These are phyloP conservation scores for Pogona vitticeps DNA, from an alignment of 2,113 vertebrate genomes.

Conservation along the genomic window DNA sequence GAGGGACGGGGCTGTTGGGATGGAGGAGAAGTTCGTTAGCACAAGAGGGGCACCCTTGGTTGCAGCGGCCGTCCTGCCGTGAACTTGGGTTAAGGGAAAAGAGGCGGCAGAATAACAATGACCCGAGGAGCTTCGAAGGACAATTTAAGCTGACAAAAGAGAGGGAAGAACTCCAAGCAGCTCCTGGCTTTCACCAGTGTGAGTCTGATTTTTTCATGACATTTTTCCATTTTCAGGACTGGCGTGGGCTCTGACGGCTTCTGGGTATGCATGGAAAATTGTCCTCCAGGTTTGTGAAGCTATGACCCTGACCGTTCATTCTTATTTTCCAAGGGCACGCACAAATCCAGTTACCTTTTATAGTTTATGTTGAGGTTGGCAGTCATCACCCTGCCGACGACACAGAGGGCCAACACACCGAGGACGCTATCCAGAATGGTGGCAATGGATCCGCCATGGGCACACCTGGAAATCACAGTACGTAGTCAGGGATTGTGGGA, in stretches of 20 bases:
- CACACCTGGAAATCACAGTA: conserved; percentile 59
- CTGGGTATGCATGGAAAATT: no score
- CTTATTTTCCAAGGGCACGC: no score
- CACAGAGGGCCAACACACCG: conserved; percentile 67
- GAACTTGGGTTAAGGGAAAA: not conserved
- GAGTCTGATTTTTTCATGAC: no score
- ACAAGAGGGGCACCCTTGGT: not conserved
- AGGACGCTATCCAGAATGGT: conserved; percentile 77
- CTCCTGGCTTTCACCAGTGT: no score
- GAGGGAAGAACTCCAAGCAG: not conserved
- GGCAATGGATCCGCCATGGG: conserved; percentile 80
- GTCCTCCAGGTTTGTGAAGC: not conserved
- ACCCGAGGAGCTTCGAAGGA: no score
- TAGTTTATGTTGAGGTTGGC: conserved; percentile 84
- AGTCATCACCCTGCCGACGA: conserved; percentile 75
- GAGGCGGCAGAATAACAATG: no score
- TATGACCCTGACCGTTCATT: not conserved
- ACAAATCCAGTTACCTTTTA: conserved; percentile 66
- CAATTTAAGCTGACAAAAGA: not conserved
- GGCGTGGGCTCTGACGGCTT: no score
- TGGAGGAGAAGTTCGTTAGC: fast-evolving
- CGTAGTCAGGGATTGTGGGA: not conserved
- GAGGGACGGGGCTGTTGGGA: conserved; percentile 59
- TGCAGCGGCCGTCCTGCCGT: no score
- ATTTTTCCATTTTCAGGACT: no score